These are phyloP conservation scores for Drosophila mimetica DNA, from an alignment of 2,888 invertebrate species.

Conservation along the genomic window DNA sequence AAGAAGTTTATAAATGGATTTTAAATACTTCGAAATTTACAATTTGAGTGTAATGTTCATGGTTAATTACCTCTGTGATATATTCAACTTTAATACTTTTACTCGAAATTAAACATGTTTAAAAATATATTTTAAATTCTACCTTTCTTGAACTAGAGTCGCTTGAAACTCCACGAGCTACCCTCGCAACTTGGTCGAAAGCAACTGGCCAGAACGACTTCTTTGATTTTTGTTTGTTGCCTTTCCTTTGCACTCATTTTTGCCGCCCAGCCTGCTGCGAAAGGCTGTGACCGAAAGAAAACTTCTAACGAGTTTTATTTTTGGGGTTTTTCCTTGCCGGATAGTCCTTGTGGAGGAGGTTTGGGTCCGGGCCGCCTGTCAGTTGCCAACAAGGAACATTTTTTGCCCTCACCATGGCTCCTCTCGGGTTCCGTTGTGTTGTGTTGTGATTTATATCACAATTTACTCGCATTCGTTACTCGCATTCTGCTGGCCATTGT, in stretches of 20 bases:
- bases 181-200: constrained; percentile 32
- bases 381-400: constrained; percentile 55
- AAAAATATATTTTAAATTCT: too few species aligned
- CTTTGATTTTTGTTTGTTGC: constrained; percentile 46
- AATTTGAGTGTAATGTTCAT: too few species aligned
- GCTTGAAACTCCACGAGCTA: background rate
- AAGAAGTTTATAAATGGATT: too few species aligned
- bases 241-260: constrained; percentile 23
- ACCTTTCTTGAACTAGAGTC: too few species aligned
- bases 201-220: constrained; percentile 10
- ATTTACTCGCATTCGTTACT: constrained; percentile 70
- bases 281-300: constrained; percentile 42
- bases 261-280: constrained; percentile 9
- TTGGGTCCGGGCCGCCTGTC: constrained; percentile 47
- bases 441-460: constrained; percentile 76
- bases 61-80: too few species aligned
- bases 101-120: too few species aligned
- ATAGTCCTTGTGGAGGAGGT: background rate
- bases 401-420: constrained; percentile 9
- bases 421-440: constrained; percentile 2
- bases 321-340: constrained; percentile 33
- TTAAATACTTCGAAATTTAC: too few species aligned
- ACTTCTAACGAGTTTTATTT: constrained; percentile 57
- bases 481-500: constrained; percentile 18
- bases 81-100: background rate